phyloP scores from a whole-genome alignment of 2,888 invertebrate species.

The Rhodophaea formosa region DNA sequence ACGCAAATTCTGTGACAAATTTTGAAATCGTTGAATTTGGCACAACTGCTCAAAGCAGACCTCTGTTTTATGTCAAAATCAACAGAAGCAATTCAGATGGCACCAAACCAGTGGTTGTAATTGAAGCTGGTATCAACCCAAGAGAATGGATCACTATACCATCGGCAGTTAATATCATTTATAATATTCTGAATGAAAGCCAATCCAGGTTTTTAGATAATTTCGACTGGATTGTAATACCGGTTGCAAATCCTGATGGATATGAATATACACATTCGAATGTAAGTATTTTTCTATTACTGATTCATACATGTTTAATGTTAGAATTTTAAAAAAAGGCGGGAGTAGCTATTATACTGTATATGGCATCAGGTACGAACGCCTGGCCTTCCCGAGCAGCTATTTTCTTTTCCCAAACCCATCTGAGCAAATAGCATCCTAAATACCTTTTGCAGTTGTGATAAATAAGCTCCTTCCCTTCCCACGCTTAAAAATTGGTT shows the following conservation, averaged over 20 bases:
- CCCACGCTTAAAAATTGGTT: too few relatives aligned
- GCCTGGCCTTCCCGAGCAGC: too few relatives aligned
- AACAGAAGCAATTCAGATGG: conserved; percentile 20
- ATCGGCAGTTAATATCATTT: conserved; percentile 76
- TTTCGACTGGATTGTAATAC: conserved; percentile 84
- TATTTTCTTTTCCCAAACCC: too few relatives aligned
- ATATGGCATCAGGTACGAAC: too few relatives aligned
- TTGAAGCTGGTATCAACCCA: conserved; percentile 81
- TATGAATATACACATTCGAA: conserved; percentile 83
- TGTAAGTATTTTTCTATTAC: conserved; percentile 52
- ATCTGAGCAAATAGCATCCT: too few relatives aligned
- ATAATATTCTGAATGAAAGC: conserved; percentile 62
- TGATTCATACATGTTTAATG: too few relatives aligned
- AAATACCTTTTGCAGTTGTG: too few relatives aligned
- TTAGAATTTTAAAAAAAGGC: too few relatives aligned
- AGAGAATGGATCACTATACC: conserved; percentile 85
- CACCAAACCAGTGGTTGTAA: conserved; percentile 67
- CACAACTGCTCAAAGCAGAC: conserved; percentile 25
- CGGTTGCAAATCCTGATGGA: conserved; percentile 87
- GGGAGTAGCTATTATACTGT: too few relatives aligned
- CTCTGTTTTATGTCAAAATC: conserved; percentile 61
- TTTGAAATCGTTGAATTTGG: conserved; percentile 7
- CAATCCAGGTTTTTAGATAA: conserved; percentile 64
- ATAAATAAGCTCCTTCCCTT: too few relatives aligned
- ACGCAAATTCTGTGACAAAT: neutral